phyloP scores from a whole-genome alignment of 1,140 invertebrate genomes.

The Brachionus koreanus region DNA sequence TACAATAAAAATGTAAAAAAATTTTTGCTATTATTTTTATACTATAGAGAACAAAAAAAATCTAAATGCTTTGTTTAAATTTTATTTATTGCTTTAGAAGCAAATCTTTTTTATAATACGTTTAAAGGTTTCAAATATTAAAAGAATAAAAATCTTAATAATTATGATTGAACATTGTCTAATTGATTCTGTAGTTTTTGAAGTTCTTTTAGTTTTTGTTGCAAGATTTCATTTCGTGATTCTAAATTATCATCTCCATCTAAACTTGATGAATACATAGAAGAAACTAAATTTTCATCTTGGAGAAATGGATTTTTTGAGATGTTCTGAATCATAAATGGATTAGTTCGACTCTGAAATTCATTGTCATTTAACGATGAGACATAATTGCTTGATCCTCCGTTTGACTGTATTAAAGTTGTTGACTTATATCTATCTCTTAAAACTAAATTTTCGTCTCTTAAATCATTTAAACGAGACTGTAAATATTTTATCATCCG shows the following conservation, averaged over 20 bases:
- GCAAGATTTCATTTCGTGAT: constrained; percentile 23
- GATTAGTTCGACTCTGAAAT: not conserved
- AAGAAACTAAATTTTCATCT: constrained; percentile 8
- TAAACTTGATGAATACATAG: constrained; percentile 14
- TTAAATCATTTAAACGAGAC: constrained; percentile 34
- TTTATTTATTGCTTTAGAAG: not conserved
- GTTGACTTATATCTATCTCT: constrained; percentile 5
- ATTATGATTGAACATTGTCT: constrained; percentile 39
- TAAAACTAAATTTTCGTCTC: constrained; percentile 35
- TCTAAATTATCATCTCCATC: constrained; percentile 34
- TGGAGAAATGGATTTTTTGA: not conserved
- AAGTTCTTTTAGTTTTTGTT: constrained; percentile 43
- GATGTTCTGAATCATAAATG: not conserved
- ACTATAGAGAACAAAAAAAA: too few relatives aligned
- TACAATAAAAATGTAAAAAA: too few relatives aligned
- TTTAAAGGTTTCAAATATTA: too few relatives aligned
- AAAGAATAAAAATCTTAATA: not conserved
- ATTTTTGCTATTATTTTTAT: too few relatives aligned
- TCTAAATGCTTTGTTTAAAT: too few relatives aligned
- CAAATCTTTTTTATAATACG: not conserved
- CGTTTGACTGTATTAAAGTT: not conserved
- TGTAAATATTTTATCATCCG: constrained; percentile 16
- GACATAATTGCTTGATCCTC: not conserved
- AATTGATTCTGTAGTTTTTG: constrained; percentile 36
- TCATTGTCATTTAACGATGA: not conserved